Conservation (phyloP, 1,140 invertebrate genomes). For the Laodelphax striatellus region DNA sequence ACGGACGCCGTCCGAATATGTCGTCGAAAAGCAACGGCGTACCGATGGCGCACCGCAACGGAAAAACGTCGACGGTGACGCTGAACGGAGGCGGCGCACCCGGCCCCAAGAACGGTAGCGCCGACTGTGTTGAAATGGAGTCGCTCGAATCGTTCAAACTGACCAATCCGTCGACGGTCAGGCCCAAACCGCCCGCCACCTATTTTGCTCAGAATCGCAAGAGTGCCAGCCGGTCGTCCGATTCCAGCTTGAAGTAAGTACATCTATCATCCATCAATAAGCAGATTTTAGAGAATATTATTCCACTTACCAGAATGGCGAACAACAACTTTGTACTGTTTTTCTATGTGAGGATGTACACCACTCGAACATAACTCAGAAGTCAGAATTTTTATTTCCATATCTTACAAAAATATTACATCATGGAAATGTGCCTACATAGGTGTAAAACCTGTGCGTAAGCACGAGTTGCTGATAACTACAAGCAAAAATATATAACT, state of each 20-base stretch:
- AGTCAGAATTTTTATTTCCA: too few species aligned
- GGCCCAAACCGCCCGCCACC: constrained; percentile 49
- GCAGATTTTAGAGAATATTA: too few species aligned
- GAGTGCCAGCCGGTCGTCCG: constrained; percentile 15
- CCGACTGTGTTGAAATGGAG: constrained; percentile 50
- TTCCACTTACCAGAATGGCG: too few species aligned
- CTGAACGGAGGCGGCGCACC: constrained; percentile 17
- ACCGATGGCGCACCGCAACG: constrained; percentile 13
- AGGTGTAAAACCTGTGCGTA: too few species aligned
- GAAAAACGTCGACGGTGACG: constrained; percentile 19
- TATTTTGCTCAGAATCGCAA: constrained; percentile 42
- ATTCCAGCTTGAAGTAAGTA: constrained; percentile 5
- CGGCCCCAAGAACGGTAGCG: constrained; percentile 12
- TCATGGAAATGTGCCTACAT: too few species aligned
- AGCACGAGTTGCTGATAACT: too few species aligned
- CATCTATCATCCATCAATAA: too few species aligned
- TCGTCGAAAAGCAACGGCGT: constrained; percentile 7
- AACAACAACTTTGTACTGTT: too few species aligned
- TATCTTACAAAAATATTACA: too few species aligned
- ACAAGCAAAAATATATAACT: too few species aligned
- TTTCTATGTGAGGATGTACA: too few species aligned
- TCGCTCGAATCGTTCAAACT: constrained; percentile 58
- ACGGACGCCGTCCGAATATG: neutral
- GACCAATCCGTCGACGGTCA: constrained; percentile 40
- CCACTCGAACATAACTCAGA: too few species aligned